Evolutionary conservation across 2,797 vertebrate genomes (phyloP), one percentile per base, ranked within the genome.

Genomic region (Sebastes minor): DNA sequence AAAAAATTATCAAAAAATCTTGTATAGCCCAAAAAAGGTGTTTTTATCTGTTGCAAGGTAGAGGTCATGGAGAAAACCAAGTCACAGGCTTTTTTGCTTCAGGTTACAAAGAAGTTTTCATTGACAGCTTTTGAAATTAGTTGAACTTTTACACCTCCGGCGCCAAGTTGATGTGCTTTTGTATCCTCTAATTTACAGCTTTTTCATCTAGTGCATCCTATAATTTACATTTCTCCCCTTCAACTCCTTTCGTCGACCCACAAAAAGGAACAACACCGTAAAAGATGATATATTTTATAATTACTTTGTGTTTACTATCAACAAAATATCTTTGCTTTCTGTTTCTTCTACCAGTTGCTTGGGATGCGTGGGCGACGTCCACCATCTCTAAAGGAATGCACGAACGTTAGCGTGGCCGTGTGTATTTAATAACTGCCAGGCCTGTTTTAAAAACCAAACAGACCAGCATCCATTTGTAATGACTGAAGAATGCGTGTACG

Each of bases 391-490:
- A 23, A 90, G 87, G 92, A 95, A 95, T 93, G 92, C 57, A 3
- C 9, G 82, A 91, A 91, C 92, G 93, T 95, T 94, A 73, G 88
- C 57, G 64, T 74, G 61, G 38, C 49, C 20, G 38, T 67, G 86
- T 89, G 74, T 76, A 78, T 81, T 88, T 87, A 83, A 73, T 86
- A 88, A 92, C 89, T 75, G 92, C 78, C 86, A 38, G 92, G 87
- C 87, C 88, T 89, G 91, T 94, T 95, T 90, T 65, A 84, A 88
- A 93, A 94, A 88, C 82, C 87, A 89, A 94, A 92, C 92, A 88
- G 78, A 90, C 78, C 76, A 78, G 90, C 74, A 89, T 78, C 79
- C 66, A 60, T 88, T 74, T 77, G 89, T 94, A 92, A 93, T 84
- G 77, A 59, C 80, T 65, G 57, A 96, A 82, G 94, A 95, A 96